Percentiles rank a stretch among this genome's conserved stretches.
Evolutionary conservation across 35 echinoderm and acorn worm genomes (phyloP).

Genomic region (Heliocidaris tuberculata): DNA sequence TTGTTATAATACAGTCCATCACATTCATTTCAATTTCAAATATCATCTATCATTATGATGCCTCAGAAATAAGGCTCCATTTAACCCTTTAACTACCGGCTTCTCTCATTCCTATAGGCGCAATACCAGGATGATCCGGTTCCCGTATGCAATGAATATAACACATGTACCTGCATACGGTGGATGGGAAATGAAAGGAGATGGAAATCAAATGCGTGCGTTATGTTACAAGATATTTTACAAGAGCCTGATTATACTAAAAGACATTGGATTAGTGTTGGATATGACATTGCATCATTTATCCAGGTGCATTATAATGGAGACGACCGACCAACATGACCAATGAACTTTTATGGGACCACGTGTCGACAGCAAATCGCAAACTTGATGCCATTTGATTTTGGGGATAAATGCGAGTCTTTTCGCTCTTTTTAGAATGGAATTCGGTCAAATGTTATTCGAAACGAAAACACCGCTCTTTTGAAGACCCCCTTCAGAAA

Average conservation of each 20-base stretch:
- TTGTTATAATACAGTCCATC: not conserved
- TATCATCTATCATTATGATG: no score
- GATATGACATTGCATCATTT: not conserved
- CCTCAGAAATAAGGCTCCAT: no score
- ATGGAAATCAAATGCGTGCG: no score
- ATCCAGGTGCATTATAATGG: not conserved
- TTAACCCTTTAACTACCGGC: no score
- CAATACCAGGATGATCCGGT: no score
- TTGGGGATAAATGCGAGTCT: not conserved
- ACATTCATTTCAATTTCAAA: not conserved
- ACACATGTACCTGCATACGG: no score
- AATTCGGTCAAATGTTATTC: constrained; percentile 4
- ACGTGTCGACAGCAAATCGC: not conserved
- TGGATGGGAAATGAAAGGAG: no score
- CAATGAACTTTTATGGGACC: not conserved
- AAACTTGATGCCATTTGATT: not conserved
- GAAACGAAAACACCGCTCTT: not conserved
- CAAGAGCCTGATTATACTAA: not conserved
- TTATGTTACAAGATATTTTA: no score
- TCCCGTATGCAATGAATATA: no score
- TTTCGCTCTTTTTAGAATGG: not conserved
- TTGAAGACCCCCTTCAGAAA: not conserved
- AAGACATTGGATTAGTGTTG: not conserved
- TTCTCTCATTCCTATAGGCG: no score
- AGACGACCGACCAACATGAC: not conserved